Base-by-base conservation (phyloP, 1,140 invertebrate genomes). In the Asbolus verrucosus region DNA sequence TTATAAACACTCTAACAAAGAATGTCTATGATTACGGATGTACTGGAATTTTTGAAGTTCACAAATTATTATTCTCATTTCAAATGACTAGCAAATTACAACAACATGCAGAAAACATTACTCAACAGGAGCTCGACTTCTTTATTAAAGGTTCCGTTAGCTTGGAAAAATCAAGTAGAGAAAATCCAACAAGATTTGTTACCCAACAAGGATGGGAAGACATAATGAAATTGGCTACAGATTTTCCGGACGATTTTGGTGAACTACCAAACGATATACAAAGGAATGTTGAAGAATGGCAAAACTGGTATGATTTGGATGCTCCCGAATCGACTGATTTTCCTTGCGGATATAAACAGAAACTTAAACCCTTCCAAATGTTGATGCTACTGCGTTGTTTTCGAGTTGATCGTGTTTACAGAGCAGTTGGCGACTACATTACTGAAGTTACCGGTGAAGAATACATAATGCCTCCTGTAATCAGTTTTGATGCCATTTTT, bases 1-100 rank as follows among this genome's bases (percentile, higher is more conserved):
- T 97, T 8, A 93, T 95, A 65, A 87, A 89, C 15, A 92, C 88
- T 41, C 80, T 96, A 13, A 96, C 93, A 0, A 90, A 91, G 75
- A 94, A 92, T 77, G 88, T 96, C 0, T 96, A 96, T 75, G 89
- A 92, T 75, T 96, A 94, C 75, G 94, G 93, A 0, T 96, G 94
- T 73, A 95, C 92, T 30, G 94, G 91, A 85, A 93, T 97, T 67
- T 96, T 96, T 78, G 93, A 96, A 79, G 88, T 90, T 50, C 93
- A 97, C 82, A 97, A 97, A 79, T 80, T 97, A 24, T 82, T 97
- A 8, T 96, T 91, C 80, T 95, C 94, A 0, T 94, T 97, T 80
- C 92, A 95, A 88, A 95, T 96, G 78, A 90, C 93, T 43, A 88
- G 90, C 1, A 94, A 92, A 79, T 81, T 97, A 62, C 87, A 95